These are phyloP conservation scores for Andrena cerasifolii DNA, from an alignment of 1,140 invertebrate genomes.

Conservation along the genomic window DNA sequence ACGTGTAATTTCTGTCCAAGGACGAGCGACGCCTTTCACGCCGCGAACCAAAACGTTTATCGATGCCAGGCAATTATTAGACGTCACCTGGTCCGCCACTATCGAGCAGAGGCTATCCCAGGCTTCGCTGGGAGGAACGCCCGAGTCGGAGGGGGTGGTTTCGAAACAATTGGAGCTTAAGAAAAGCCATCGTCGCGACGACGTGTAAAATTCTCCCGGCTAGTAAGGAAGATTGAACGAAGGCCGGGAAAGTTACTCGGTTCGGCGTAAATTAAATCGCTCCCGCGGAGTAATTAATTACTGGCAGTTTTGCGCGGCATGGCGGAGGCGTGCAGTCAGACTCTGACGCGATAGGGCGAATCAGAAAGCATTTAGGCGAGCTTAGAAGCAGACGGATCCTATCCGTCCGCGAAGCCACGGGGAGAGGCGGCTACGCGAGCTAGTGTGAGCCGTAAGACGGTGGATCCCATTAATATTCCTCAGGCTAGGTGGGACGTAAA, in stretches of 20 bases:
- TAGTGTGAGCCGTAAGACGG: slow-evolving; percentile 46
- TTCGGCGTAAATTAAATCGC: slow-evolving; percentile 26
- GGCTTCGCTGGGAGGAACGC: slow-evolving; percentile 6
- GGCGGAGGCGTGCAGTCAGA: neutral
- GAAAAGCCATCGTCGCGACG: neutral
- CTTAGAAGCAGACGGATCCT: slow-evolving; percentile 21
- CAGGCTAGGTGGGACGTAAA: slow-evolving; percentile 62
- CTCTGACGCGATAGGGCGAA: slow-evolving; percentile 15
- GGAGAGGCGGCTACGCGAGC: neutral
- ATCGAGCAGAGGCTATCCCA: neutral
- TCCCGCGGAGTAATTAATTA: slow-evolving; percentile 49
- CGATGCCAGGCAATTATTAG: slow-evolving; percentile 2
- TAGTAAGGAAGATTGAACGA: slow-evolving; percentile 2
- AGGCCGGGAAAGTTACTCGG: slow-evolving; percentile 20
- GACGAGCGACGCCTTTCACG: neutral
- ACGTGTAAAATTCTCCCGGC: slow-evolving; percentile 8
- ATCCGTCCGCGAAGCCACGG: slow-evolving; percentile 26
- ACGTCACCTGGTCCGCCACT: neutral
- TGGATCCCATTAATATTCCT: slow-evolving; percentile 74
- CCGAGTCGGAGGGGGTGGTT: neutral
- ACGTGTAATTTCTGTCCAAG: slow-evolving; percentile 29
- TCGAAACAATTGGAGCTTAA: neutral
- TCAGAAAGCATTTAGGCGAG: slow-evolving; percentile 44
- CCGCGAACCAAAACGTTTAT: neutral
- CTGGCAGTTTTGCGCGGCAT: slow-evolving; percentile 9